Percentiles rank a stretch among this genome's conserved stretches.
Conservation (phyloP, 2,113 vertebrate species). For the Centropristis striata region DNA sequence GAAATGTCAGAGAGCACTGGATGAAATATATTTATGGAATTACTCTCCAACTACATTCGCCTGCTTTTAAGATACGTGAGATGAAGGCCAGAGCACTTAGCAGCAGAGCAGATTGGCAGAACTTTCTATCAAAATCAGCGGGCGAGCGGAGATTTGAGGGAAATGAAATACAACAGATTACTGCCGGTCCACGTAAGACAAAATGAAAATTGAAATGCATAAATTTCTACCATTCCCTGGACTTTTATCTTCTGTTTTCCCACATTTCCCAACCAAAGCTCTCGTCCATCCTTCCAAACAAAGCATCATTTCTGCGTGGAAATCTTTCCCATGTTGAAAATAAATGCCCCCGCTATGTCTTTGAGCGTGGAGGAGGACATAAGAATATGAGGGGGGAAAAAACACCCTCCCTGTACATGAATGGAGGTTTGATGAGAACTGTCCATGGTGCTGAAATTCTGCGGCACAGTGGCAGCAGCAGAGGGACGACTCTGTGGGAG, state of each 20-base stretch:
- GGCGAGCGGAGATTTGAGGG: background rate
- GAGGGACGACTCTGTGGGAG: conserved; percentile 53
- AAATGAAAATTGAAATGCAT: conserved; percentile 1
- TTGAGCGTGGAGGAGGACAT: conserved; percentile 17
- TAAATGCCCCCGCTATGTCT: conserved; percentile 13
- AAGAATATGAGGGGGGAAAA: conserved; percentile 3
- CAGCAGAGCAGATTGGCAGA: conserved; percentile 7
- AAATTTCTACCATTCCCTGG: conserved; percentile 11
- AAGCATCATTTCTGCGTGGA: background rate
- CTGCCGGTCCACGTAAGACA: conserved; percentile 1
- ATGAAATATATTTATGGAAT: conserved; percentile 41
- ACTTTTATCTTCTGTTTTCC: background rate
- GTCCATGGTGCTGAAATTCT: conserved; percentile 75
- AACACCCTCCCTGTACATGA: background rate
- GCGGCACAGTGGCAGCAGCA: conserved; percentile 19
- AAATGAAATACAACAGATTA: conserved; percentile 18
- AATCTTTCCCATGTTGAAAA: conserved; percentile 23
- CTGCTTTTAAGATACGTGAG: conserved; percentile 33
- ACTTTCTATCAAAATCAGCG: conserved; percentile 21
- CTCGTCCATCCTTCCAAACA: background rate
- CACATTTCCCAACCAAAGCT: background rate
- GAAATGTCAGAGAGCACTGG: conserved; percentile 37
- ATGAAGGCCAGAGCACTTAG: conserved; percentile 14
- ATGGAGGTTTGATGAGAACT: conserved; percentile 40
- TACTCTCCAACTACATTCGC: conserved; percentile 11